phyloP scores from a whole-genome alignment of 1,140 invertebrate genomes.

The Halesus radiatus region DNA sequence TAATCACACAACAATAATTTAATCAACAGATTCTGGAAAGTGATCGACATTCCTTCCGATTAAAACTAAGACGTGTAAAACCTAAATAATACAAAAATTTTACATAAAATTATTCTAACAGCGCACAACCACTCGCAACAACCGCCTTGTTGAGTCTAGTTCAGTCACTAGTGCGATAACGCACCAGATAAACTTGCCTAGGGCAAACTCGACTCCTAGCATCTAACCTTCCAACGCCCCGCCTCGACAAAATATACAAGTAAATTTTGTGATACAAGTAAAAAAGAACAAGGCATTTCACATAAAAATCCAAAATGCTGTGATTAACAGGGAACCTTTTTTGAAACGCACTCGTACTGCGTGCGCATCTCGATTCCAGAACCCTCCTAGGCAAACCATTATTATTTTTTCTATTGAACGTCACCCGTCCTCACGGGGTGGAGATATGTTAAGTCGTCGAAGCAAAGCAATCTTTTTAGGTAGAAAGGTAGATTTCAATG shows the following conservation, averaged over 20 bases:
- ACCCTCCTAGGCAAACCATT: slow-evolving; percentile 3
- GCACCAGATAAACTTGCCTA: neutral
- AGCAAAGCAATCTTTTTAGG: neutral
- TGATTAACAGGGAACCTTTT: neutral
- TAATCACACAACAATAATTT: too few species aligned
- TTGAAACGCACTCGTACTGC: neutral
- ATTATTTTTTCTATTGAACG: neutral
- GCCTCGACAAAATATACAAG: too few species aligned
- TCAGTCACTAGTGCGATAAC: neutral
- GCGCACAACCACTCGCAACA: neutral
- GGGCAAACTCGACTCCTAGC: neutral
- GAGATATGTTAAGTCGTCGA: neutral
- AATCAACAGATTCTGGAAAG: too few species aligned
- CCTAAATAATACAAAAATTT: neutral
- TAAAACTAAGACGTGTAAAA: too few species aligned
- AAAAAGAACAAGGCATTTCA: neutral
- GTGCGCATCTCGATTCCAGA: neutral
- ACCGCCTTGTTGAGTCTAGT: neutral
- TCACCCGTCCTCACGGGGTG: slow-evolving; percentile 10
- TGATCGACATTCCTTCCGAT: too few species aligned
- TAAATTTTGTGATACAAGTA: neutral
- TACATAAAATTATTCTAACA: neutral
- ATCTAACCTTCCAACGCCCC: too few species aligned
- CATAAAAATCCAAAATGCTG: neutral
- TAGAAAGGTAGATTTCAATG: neutral